phyloP scores from a whole-genome alignment of 2,113 vertebrate species.

The Otocyon megalotis region DNA sequence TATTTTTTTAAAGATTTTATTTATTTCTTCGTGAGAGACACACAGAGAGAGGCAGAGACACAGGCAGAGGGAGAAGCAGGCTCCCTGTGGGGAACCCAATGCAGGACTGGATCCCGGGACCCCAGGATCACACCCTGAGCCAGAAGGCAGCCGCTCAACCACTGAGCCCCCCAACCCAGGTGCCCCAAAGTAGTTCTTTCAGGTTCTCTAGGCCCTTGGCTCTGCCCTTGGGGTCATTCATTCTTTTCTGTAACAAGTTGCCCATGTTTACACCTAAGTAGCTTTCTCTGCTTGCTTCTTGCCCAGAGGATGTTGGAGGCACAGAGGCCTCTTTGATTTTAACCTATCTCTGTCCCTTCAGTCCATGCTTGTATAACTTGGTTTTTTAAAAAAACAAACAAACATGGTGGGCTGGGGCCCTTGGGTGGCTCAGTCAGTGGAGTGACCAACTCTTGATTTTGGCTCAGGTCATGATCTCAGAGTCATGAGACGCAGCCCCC shows the following conservation, averaged over 20 bases:
- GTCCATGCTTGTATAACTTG: neutral
- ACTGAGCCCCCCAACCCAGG: no score
- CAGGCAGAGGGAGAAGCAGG: no score
- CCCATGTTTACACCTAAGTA: neutral
- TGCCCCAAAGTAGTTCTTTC: neutral
- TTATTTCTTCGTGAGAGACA: no score
- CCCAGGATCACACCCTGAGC: no score
- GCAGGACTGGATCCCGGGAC: no score
- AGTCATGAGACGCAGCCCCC: neutral
- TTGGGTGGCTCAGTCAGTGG: neutral
- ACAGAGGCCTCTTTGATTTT: neutral
- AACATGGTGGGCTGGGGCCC: neutral
- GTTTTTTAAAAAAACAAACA: neutral
- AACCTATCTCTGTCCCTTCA: neutral
- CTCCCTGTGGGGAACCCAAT: no score
- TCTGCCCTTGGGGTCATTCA: neutral
- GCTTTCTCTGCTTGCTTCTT: constrained; percentile 18
- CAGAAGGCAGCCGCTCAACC: no score
- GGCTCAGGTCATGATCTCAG: neutral
- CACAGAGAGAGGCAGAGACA: no score
- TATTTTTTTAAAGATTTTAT: no score
- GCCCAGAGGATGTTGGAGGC: neutral
- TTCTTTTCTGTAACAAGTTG: neutral
- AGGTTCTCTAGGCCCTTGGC: neutral
- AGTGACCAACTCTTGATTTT: neutral